Base-by-base conservation (phyloP, 1,140 invertebrate genomes). In the Chymomyza costata region DNA sequence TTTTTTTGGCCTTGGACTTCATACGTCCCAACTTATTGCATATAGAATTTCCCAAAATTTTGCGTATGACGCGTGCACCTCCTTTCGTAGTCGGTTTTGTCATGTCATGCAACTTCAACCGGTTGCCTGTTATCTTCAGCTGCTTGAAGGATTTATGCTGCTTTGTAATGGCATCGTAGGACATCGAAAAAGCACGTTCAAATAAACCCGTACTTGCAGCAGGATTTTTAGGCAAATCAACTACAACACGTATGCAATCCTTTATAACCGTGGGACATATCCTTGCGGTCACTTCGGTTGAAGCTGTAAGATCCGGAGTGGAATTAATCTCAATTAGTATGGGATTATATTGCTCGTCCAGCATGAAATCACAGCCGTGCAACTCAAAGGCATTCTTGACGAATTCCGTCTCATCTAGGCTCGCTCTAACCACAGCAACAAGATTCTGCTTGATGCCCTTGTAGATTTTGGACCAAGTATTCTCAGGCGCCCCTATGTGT, bases 291-390 rank as follows among this genome's bases (percentile, higher is more conserved):
- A 96, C 90, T 53, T 89, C 89, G 0, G 94, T 95, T 31, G 91
- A 95, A 1, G 90, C 87, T 58, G 92, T 89, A 87, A 96, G 91
- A 59, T 93, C 93, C 0, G 95, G 95, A 83, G 92, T 92, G 1
- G 92, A 93, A 86, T 97, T 97, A 59, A 97, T 96, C 87, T 97
- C 95, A 60, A 97, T 94, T 35, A 97, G 86, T 93, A 94, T 96
- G 0, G 95, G 94, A 48, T 90, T 89, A 41, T 93, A 92, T 71
- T 95, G 92, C 66, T 95, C 92, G 59, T 93, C 92, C 10, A 92
- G 73, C 87, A 97, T 92, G 84, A 97, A 97, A 87, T 97, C 95
- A 32, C 94, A 95, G 8, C 95, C 95, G 80, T 95, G 96, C n/a
- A 97, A 85, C 85, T 97, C 95, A 86, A 96, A 97, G 61, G 90